A percentile compares a stretch with the other conserved stretches of the same genome.
These are phyloP conservation scores for Sipha maydis DNA, from an alignment of 2,888 invertebrate species.

Conservation along the genomic window DNA sequence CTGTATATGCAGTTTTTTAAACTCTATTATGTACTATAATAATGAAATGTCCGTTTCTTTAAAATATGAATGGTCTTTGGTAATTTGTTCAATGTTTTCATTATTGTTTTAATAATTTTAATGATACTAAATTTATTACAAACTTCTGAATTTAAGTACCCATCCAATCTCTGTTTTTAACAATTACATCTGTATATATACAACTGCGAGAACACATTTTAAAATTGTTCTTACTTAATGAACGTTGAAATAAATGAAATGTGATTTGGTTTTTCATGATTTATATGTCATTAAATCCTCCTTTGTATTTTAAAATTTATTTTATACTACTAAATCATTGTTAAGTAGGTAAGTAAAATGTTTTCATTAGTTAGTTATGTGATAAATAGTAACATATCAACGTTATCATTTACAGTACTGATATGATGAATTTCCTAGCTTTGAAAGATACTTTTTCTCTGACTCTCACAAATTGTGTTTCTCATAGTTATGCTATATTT, in stretches of 20 bases:
- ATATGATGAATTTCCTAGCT: background rate
- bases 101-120: background rate
- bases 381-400: background rate
- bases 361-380: background rate
- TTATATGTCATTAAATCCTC: background rate
- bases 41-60: background rate
- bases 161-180: background rate
- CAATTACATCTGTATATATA: background rate
- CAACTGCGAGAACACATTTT: background rate
- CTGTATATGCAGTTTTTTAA: background rate
- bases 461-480: background rate
- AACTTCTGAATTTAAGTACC: constrained; percentile 11
- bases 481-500: background rate
- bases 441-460: background rate
- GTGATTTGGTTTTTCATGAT: background rate
- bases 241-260: background rate
- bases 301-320: background rate
- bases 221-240: background rate
- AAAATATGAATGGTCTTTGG: constrained; percentile 3
- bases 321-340: background rate
- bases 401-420: background rate
- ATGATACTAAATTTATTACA: background rate
- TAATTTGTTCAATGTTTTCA: background rate
- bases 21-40: background rate
- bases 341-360: background rate